Conservation (phyloP, 2,888 invertebrate genomes). For the Beris morrisii region DNA sequence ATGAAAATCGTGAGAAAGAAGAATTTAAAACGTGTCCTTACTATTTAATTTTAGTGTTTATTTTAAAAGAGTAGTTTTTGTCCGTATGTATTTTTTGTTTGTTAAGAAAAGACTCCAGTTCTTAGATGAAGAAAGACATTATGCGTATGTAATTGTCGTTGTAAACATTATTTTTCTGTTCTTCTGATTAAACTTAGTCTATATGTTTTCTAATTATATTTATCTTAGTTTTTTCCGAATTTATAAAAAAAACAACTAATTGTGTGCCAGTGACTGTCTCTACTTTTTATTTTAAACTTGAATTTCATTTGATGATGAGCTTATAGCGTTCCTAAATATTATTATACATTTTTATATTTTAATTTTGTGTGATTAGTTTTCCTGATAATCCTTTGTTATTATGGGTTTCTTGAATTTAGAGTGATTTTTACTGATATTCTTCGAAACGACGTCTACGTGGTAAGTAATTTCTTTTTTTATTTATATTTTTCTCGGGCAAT, state of each 20-base stretch:
- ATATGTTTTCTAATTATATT: not conserved
- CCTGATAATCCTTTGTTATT: too few species aligned
- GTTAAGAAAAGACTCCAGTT: conserved; percentile 37
- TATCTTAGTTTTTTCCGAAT: not conserved
- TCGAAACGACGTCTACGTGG: too few species aligned
- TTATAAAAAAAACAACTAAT: not conserved
- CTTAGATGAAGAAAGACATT: conserved; percentile 27
- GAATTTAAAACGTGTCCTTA: conserved; percentile 17
- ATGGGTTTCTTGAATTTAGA: too few species aligned
- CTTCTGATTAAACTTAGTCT: not conserved
- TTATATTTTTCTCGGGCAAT: too few species aligned
- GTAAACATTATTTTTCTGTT: not conserved
- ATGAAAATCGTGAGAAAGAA: not conserved
- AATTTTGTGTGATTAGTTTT: too few species aligned
- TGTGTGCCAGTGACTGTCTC: conserved; percentile 25
- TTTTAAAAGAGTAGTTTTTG: not conserved
- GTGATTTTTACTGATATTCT: too few species aligned
- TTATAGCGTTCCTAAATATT: conserved; percentile 29
- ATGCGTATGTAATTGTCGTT: too few species aligned
- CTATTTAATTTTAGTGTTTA: conserved; percentile 12
- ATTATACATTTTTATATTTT: not conserved
- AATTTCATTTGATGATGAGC: conserved; percentile 15
- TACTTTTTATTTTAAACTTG: not conserved
- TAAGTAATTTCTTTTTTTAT: too few species aligned
- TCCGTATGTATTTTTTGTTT: conserved; percentile 20